A percentile compares a stretch with the other conserved stretches of the same genome.
Conservation (phyloP, 2,888 invertebrate genomes). For the Diarsia dahlii region DNA sequence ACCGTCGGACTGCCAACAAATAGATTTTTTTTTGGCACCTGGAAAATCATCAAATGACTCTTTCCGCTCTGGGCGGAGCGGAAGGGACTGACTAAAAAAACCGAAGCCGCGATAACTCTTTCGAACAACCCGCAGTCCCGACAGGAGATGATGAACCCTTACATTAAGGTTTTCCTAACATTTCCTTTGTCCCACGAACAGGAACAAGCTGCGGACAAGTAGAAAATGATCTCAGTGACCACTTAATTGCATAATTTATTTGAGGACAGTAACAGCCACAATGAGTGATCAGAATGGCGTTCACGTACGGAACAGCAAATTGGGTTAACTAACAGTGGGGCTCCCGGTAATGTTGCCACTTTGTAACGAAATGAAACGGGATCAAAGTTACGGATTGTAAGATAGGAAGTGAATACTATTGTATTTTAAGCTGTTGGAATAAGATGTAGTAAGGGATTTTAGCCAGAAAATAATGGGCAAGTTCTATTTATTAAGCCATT, state of each 20-base stretch:
- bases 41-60: no score
- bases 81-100: no score
- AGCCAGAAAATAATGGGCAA: no score
- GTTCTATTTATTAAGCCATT: no score
- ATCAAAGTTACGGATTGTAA: constrained; percentile 1
- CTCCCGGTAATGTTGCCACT: constrained; percentile 36
- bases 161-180: no score
- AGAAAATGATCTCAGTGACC: constrained; percentile 33
- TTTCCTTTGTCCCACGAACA: no score
- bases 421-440: neutral
- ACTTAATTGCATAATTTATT: constrained; percentile 57
- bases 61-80: no score
- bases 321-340: constrained; percentile 61
- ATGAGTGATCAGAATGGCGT: constrained; percentile 55
- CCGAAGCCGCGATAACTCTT: no score
- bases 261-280: constrained; percentile 47
- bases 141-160: no score
- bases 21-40: no score
- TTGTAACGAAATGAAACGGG: constrained; percentile 19
- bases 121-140: no score
- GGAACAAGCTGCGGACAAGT: constrained; percentile 6
- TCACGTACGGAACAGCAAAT: constrained; percentile 58
- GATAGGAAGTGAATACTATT: neutral
- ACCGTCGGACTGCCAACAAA: no score
- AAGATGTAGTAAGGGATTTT: neutral